These are phyloP conservation scores for Dinoponera quadriceps DNA, from an alignment of 1,140 invertebrate genomes.

Conservation along the genomic window DNA sequence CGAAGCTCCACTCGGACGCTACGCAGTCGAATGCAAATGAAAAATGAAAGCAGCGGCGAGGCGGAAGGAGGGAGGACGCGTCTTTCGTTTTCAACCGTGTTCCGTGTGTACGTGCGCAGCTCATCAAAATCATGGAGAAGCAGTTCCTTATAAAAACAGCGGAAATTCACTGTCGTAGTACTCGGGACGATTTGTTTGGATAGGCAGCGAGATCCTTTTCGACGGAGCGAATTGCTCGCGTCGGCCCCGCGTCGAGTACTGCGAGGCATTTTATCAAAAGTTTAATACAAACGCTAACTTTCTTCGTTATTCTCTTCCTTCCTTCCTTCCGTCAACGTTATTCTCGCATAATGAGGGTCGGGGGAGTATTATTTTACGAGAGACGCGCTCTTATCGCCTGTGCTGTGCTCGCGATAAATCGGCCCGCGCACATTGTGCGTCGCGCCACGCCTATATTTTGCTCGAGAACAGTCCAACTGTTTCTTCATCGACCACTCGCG, in stretches of 20 bases:
- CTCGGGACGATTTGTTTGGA: slow-evolving; percentile 62
- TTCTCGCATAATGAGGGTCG: slow-evolving; percentile 78
- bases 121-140: slow-evolving; percentile 17
- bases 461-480: slow-evolving; percentile 12
- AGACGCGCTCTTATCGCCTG: slow-evolving; percentile 70
- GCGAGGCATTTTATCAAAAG: slow-evolving; percentile 73
- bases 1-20: background rate
- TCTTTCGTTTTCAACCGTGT: slow-evolving; percentile 1
- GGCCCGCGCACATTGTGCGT: slow-evolving; percentile 55
- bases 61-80: too few relatives aligned
- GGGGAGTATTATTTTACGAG: slow-evolving; percentile 75
- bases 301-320: slow-evolving; percentile 78
- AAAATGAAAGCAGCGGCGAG: background rate
- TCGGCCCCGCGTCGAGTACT: slow-evolving; percentile 54
- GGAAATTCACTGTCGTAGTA: slow-evolving; percentile 25
- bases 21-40: background rate
- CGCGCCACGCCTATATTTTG: slow-evolving; percentile 30
- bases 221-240: slow-evolving; percentile 70
- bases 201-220: slow-evolving; percentile 63
- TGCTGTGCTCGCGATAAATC: slow-evolving; percentile 63
- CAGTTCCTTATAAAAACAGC: slow-evolving; percentile 26
- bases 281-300: slow-evolving; percentile 78
- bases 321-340: slow-evolving; percentile 78
- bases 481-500: background rate
- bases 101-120: background rate